phyloP scores from a whole-genome alignment of 2,888 invertebrate species.

The Drosophila flavopinicola region DNA sequence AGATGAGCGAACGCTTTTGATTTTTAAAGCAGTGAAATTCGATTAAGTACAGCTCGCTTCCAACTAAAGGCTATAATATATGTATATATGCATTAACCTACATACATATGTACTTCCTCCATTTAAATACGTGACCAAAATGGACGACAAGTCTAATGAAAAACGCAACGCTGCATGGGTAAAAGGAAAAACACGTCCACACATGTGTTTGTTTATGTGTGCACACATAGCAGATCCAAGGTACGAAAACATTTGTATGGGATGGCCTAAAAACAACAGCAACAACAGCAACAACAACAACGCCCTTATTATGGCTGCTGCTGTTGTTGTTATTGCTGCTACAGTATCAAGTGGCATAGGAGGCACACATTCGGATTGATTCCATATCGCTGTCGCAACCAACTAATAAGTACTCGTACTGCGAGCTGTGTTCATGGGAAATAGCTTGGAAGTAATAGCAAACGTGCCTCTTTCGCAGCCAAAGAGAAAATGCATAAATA shows the following conservation, averaged over 20 bases:
- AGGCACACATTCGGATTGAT: constrained; percentile 40
- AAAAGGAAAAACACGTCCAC: constrained; percentile 31
- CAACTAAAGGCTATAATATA: neutral
- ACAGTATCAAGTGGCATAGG: constrained; percentile 67
- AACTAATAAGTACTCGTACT: constrained; percentile 57
- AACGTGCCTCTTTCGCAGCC: constrained; percentile 64
- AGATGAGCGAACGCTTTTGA: constrained; percentile 2
- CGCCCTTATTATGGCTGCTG: constrained; percentile 54
- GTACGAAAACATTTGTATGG: constrained; percentile 45
- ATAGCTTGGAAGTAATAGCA: constrained; percentile 75
- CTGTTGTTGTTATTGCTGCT: constrained; percentile 28
- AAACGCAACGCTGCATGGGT: constrained; percentile 24
- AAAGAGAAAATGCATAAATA: constrained; percentile 74
- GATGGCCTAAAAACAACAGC: constrained; percentile 51
- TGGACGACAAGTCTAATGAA: constrained; percentile 51
- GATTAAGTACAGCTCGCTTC: neutral
- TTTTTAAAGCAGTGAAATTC: constrained; percentile 1
- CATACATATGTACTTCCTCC: constrained; percentile 9
- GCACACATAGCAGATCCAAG: constrained; percentile 10
- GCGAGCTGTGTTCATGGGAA: constrained; percentile 73
- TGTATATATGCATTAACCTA: constrained; percentile 2
- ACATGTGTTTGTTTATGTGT: constrained; percentile 4
- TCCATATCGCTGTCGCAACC: constrained; percentile 18
- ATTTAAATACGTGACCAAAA: constrained; percentile 72
- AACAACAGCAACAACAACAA: constrained; percentile 46